Conservation (phyloP, 92 coral and sea anemone genomes). For the Paragorgia papillata region DNA sequence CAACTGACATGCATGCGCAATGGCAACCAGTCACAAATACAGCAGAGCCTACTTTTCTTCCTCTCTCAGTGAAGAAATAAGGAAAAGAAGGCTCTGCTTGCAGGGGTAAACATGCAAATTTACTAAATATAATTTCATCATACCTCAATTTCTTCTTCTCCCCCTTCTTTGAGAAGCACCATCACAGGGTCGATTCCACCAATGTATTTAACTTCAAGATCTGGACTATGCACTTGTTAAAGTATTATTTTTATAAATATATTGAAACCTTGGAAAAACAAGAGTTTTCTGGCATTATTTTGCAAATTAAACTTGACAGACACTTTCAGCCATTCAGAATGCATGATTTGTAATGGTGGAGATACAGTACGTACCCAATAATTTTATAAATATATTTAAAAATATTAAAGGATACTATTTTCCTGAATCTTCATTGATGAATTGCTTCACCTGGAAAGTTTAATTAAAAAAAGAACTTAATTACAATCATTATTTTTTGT, state of each 20-base stretch:
- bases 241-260: background rate
- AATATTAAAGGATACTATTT: constrained; percentile 79
- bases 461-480: background rate
- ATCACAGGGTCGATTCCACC: constrained; percentile 91
- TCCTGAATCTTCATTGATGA: constrained; percentile 73
- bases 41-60: too few relatives aligned
- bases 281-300: background rate
- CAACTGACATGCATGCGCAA: too few relatives aligned
- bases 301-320: too few relatives aligned
- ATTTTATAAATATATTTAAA: constrained; percentile 1
- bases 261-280: background rate
- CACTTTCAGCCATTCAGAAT: too few relatives aligned
- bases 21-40: too few relatives aligned
- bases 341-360: too few relatives aligned
- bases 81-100: too few relatives aligned
- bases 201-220: constrained; percentile 82
- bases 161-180: constrained; percentile 72
- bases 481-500: background rate
- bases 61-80: too few relatives aligned
- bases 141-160: constrained; percentile 77
- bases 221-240: constrained; percentile 64
- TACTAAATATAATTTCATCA: too few relatives aligned
- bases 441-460: constrained; percentile 77
- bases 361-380: too few relatives aligned
- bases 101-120: too few relatives aligned